Conservation (phyloP, 2,888 invertebrate species). For the Seira musarum region DNA sequence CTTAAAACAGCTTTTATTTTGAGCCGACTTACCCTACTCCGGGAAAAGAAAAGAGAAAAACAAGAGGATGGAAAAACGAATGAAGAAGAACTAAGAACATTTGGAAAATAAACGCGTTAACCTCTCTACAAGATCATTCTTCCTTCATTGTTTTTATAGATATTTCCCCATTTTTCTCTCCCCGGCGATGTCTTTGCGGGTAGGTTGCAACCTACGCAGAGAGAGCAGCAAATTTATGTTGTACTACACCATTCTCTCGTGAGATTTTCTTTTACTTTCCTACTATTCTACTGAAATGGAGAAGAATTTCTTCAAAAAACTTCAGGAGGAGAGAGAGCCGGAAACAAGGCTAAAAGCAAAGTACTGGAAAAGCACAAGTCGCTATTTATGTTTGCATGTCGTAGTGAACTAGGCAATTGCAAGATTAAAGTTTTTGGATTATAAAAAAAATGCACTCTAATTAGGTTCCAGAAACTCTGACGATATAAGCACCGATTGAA, state of each 20-base stretch:
- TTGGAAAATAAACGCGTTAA: conserved; percentile 62
- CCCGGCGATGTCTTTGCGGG: conserved; percentile 1
- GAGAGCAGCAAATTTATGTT: neutral
- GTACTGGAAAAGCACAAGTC: conserved; percentile 24
- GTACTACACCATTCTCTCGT: neutral
- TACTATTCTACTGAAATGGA: neutral
- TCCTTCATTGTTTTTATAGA: conserved; percentile 63
- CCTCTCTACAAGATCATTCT: conserved; percentile 59
- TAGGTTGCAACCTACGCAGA: neutral
- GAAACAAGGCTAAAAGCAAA: conserved; percentile 53
- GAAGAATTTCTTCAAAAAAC: neutral
- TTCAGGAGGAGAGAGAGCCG: neutral
- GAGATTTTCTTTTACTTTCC: neutral
- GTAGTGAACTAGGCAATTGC: neutral
- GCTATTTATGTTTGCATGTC: neutral
- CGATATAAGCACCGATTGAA: too few species aligned
- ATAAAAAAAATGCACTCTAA: too few species aligned
- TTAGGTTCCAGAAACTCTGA: too few species aligned
- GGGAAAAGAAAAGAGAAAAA: conserved; percentile 15
- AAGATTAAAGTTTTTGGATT: neutral
- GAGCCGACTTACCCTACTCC: neutral
- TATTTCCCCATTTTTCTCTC: conserved; percentile 55
- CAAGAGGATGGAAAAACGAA: conserved; percentile 23
- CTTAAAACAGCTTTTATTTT: conserved; percentile 12
- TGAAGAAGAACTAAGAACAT: conserved; percentile 43